phyloP scores from a whole-genome alignment of 2,888 invertebrate species.

The Oscheius sp. region DNA sequence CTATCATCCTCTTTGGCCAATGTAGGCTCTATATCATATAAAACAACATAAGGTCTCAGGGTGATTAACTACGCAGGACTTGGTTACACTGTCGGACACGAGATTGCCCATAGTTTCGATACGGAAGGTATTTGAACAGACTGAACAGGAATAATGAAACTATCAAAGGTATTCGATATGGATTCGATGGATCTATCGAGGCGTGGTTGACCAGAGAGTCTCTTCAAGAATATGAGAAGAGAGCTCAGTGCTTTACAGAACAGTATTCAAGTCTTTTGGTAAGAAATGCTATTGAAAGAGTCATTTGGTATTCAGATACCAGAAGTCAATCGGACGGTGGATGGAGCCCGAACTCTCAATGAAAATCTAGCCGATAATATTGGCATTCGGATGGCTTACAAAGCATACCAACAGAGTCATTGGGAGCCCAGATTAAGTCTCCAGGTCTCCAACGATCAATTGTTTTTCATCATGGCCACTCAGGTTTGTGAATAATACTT shows the following conservation, averaged over 20 bases:
- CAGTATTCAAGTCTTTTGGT: slow-evolving; percentile 18
- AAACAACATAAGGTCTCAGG: no score
- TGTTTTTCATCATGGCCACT: slow-evolving; percentile 20
- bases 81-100: slow-evolving; percentile 22
- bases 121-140: background rate
- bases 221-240: background rate
- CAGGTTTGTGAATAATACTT: background rate
- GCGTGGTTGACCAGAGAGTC: slow-evolving; percentile 11
- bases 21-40: background rate
- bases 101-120: slow-evolving; percentile 28
- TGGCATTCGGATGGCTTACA: slow-evolving; percentile 16
- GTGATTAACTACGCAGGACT: slow-evolving; percentile 16
- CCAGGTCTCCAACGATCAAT: slow-evolving; percentile 6
- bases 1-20: slow-evolving; percentile 12
- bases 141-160: background rate
- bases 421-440: slow-evolving; percentile 4
- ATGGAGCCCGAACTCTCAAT: slow-evolving; percentile 8
- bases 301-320: background rate
- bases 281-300: background rate
- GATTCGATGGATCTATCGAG: background rate
- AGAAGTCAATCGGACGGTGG: slow-evolving; percentile 10
- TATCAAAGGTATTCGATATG: background rate
- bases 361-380: slow-evolving; percentile 26
- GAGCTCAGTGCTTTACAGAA: slow-evolving; percentile 6
- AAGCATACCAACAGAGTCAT: slow-evolving; percentile 2